Conservation (phyloP, 2,797 vertebrate genomes). For the Rhinatrema bivittatum region DNA sequence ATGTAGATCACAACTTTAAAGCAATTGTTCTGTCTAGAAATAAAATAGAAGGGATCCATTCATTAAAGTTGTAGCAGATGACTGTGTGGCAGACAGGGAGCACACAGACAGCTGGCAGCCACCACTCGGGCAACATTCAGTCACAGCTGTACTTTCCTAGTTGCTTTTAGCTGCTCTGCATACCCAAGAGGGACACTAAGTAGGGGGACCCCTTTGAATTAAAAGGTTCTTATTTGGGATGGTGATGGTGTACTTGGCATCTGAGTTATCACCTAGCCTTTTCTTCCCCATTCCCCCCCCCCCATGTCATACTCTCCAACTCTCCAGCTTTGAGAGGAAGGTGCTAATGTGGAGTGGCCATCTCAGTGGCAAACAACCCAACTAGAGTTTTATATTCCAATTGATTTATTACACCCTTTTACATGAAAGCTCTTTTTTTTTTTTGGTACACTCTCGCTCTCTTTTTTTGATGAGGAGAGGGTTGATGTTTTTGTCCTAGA, state of each 20-base stretch:
- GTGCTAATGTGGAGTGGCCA: no score
- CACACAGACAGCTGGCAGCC: slow-evolving; percentile 41
- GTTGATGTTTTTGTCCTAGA: no score
- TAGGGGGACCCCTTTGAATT: slow-evolving; percentile 4
- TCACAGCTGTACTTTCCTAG: slow-evolving; percentile 22
- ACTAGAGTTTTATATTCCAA: no score
- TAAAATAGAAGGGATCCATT: slow-evolving; percentile 35
- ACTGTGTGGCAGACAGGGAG: slow-evolving; percentile 38
- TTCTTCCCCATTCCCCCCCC: neutral
- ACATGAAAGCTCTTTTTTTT: no score
- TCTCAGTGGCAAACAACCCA: no score
- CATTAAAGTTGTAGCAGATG: slow-evolving; percentile 56
- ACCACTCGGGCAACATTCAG: slow-evolving; percentile 26
- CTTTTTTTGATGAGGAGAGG: no score
- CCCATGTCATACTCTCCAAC: neutral
- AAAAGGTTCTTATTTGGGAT: neutral
- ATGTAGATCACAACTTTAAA: slow-evolving; percentile 42
- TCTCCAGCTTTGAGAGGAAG: no score
- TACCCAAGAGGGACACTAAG: slow-evolving; percentile 18
- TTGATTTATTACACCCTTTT: no score
- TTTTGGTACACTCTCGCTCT: no score
- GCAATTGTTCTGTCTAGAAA: slow-evolving; percentile 52
- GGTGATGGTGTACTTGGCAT: no score
- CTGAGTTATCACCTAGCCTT: neutral
- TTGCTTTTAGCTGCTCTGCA: slow-evolving; percentile 15